phyloP scores from a whole-genome alignment of 2,797 vertebrate genomes.

The Liparis tanakae region DNA sequence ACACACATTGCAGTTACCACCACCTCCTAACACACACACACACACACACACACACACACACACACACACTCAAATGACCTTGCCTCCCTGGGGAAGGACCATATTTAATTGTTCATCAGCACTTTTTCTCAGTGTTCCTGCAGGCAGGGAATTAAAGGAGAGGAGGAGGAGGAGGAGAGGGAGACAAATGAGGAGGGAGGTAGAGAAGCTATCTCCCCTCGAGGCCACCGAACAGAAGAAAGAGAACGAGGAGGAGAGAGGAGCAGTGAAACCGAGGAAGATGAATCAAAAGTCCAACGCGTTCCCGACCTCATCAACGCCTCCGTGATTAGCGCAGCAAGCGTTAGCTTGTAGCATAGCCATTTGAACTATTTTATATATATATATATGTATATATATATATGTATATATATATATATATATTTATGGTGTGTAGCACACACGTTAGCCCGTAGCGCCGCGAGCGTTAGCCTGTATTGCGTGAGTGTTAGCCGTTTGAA shows the following conservation, averaged over 20 bases:
- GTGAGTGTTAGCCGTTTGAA: too few relatives aligned
- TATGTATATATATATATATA: too few relatives aligned
- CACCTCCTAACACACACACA: background rate
- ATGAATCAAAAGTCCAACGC: slow-evolving; percentile 73
- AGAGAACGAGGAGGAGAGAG: slow-evolving; percentile 8
- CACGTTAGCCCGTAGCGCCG: too few relatives aligned
- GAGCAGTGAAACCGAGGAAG: slow-evolving; percentile 40
- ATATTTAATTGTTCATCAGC: slow-evolving; percentile 82
- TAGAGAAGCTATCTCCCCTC: slow-evolving; percentile 53
- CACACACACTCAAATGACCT: slow-evolving; percentile 64
- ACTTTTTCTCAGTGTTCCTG: slow-evolving; percentile 69
- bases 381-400: too few relatives aligned
- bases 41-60: slow-evolving; percentile 24
- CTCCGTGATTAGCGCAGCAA: slow-evolving; percentile 36
- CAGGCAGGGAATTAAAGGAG: slow-evolving; percentile 70
- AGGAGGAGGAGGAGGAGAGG: slow-evolving; percentile 43
- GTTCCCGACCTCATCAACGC: slow-evolving; percentile 74
- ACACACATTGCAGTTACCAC: background rate
- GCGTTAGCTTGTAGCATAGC: too few relatives aligned
- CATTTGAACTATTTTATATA: too few relatives aligned
- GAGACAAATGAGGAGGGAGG: slow-evolving; percentile 53
- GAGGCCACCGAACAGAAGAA: slow-evolving; percentile 35
- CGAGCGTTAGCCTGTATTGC: too few relatives aligned
- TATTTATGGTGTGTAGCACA: too few relatives aligned
- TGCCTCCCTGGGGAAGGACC: slow-evolving; percentile 69